These are phyloP conservation scores for Brachyopa scutellaris DNA, from an alignment of 2,888 invertebrate species.

Conservation along the genomic window DNA sequence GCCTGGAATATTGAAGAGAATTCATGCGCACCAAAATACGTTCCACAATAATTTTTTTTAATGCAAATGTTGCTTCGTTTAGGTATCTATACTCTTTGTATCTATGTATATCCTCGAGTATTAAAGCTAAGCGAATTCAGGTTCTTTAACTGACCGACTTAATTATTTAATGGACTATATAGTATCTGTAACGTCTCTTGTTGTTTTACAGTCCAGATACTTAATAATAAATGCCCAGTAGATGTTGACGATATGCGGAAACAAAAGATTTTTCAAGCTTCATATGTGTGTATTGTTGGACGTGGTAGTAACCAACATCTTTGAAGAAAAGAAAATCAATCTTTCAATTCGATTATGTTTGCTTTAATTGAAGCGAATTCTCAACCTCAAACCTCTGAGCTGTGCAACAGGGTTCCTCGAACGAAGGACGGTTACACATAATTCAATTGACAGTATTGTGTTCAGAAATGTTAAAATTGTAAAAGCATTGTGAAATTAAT, in stretches of 20 bases:
- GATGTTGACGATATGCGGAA: not conserved
- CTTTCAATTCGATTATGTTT: too few species aligned
- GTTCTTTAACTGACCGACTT: slow-evolving; percentile 16
- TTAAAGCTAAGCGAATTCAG: slow-evolving; percentile 25
- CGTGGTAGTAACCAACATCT: too few species aligned
- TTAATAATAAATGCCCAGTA: not conserved
- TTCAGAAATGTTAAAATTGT: too few species aligned
- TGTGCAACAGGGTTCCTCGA: too few species aligned
- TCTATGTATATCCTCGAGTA: too few species aligned
- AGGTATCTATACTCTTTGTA: not conserved
- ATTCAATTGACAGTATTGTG: too few species aligned
- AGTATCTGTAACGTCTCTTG: not conserved
- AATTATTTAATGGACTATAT: slow-evolving; percentile 30
- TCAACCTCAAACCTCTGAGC: too few species aligned
- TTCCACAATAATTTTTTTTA: slow-evolving; percentile 35
- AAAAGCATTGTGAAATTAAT: too few species aligned
- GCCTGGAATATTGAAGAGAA: slow-evolving; percentile 13
- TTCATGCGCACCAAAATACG: slow-evolving; percentile 35
- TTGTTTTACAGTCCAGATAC: not conserved
- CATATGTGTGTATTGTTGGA: too few species aligned
- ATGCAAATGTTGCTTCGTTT: not conserved
- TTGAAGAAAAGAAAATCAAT: not conserved
- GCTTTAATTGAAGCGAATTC: too few species aligned
- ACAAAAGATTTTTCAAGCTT: too few species aligned
- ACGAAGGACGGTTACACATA: too few species aligned